Evolutionary conservation across 2,888 invertebrate species (phyloP).

Genomic region (Lobophora halterata): DNA sequence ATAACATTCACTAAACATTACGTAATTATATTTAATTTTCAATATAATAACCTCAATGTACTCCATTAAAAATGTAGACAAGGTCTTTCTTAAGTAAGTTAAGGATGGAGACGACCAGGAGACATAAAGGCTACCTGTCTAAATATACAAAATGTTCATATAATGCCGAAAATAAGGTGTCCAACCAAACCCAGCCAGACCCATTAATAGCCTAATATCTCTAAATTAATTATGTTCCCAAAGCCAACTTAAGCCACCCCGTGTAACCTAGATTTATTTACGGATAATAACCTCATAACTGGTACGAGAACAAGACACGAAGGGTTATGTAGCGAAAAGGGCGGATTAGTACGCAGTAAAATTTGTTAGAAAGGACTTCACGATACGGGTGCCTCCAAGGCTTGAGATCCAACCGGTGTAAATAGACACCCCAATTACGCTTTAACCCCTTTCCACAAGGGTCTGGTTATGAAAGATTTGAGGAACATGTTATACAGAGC

Average conservation of each 20-base stretch:
- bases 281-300: constrained; percentile 72
- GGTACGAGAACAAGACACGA: constrained; percentile 67
- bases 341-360: constrained; percentile 75
- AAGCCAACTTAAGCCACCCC: constrained; percentile 54
- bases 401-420: constrained; percentile 40
- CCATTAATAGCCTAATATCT: constrained; percentile 48
- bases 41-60: no score
- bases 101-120: no score
- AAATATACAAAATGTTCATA: constrained; percentile 7
- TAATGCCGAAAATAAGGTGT: no score
- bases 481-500: constrained; percentile 53
- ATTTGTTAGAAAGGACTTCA: constrained; percentile 73
- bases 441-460: constrained; percentile 2
- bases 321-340: constrained; percentile 63
- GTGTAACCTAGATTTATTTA: constrained; percentile 71
- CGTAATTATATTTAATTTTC: no score
- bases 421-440: constrained; percentile 31
- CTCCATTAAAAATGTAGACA: no score
- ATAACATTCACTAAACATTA: no score
- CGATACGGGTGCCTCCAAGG: constrained; percentile 68
- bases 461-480: constrained; percentile 40
- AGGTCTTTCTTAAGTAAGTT: no score
- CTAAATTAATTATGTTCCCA: constrained; percentile 60
- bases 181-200: constrained; percentile 33
- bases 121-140: no score